Evolutionary conservation across 2,888 invertebrate species (phyloP).

Genomic region (Craniophora ligustri): DNA sequence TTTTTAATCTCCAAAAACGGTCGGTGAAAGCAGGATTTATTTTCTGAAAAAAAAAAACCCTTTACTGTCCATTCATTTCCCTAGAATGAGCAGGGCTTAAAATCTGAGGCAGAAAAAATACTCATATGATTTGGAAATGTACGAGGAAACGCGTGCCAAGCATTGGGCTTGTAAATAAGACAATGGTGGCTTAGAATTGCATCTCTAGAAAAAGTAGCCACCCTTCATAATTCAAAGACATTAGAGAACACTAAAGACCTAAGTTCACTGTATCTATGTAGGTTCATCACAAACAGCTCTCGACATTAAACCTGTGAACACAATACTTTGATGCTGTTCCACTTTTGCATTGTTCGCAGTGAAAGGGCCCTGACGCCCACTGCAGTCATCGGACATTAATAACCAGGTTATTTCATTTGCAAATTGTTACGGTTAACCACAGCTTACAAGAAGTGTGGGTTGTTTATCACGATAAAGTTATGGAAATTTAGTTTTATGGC

Average conservation of each 20-base stretch:
- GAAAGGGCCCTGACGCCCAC: conserved; percentile 51
- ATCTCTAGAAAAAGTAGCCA: no score
- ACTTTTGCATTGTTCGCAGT: conserved; percentile 56
- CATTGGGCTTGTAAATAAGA: no score
- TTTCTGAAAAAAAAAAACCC: not conserved
- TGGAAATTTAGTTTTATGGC: no score
- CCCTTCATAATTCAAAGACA: not conserved
- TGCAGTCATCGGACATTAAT: conserved; percentile 40
- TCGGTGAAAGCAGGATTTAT: no score
- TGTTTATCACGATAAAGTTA: conserved; percentile 11
- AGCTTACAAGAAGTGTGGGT: conserved; percentile 16
- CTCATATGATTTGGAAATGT: no score
- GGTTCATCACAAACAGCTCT: conserved; percentile 18
- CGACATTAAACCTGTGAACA: conserved; percentile 48
- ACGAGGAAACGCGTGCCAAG: no score
- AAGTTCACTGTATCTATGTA: not conserved
- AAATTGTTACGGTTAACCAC: conserved; percentile 40
- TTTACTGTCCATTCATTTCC: no score
- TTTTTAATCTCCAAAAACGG: no score
- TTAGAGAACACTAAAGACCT: not conserved
- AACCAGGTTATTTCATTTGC: conserved; percentile 51
- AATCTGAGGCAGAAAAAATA: no score
- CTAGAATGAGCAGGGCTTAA: no score
- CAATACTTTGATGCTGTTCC: conserved; percentile 48
- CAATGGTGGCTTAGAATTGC: no score